These are phyloP conservation scores for Semaprochilodus insignis DNA, from an alignment of 2,797 vertebrate species.

Conservation along the genomic window DNA sequence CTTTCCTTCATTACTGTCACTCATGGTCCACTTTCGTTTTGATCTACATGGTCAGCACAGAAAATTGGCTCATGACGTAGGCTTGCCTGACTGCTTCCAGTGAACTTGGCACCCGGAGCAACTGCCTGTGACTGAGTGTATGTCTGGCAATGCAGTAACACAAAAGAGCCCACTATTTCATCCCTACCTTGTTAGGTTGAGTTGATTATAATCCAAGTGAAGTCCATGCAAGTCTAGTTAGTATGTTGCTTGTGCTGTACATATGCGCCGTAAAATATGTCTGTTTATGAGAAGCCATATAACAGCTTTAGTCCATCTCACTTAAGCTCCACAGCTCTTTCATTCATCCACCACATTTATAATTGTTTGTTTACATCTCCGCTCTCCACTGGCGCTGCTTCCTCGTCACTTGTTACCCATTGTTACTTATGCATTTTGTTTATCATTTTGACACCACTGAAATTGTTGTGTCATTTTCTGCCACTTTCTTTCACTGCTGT, in stretches of 20 bases:
- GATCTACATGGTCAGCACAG: too few relatives aligned
- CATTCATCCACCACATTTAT: conserved; percentile 37
- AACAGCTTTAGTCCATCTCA: background rate
- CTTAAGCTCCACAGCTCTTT: conserved; percentile 1
- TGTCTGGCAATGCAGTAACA: too few relatives aligned
- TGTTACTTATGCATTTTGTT: conserved; percentile 33
- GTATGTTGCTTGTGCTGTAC: too few relatives aligned
- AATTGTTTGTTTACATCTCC: conserved; percentile 17
- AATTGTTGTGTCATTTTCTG: conserved; percentile 48
- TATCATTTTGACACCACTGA: conserved; percentile 12
- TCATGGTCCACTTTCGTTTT: too few relatives aligned
- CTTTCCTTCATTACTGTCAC: too few relatives aligned
- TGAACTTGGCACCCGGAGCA: too few relatives aligned
- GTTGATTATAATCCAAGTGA: background rate
- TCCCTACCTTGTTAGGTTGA: background rate
- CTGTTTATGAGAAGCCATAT: background rate
- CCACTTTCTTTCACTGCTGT: conserved; percentile 15
- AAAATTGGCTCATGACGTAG: too few relatives aligned
- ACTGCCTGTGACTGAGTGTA: too few relatives aligned
- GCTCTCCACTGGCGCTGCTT: background rate
- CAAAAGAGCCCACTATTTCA: too few relatives aligned
- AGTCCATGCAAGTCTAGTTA: background rate
- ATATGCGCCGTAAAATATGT: too few relatives aligned
- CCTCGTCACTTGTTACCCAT: conserved; percentile 22
- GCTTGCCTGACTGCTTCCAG: too few relatives aligned